Base-by-base conservation (phyloP, 1,140 invertebrate species). In the Paraescarpia echinospica region DNA sequence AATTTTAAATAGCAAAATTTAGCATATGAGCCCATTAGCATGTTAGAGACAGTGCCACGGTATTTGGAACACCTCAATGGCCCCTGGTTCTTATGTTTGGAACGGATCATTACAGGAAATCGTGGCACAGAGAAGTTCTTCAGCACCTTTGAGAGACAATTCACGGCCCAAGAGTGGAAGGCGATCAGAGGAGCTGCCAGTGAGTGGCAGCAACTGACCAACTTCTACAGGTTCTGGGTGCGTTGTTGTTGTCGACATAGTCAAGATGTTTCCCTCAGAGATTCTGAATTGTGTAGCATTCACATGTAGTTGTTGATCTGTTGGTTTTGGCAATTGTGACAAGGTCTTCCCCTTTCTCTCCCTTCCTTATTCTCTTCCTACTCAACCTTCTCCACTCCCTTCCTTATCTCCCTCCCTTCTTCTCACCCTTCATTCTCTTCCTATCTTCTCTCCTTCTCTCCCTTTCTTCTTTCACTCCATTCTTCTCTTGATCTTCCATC, bases 211-310 rank as follows among this genome's bases (percentile, higher is more conserved):
- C 95, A 96, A 93, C 93, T 98, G 31, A 95, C 96, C 12, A 97
- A 97, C 94, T 99, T 99, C 95, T 99, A 97, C 95, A 97, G 99
- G 93, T 97, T 98, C 95, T 99, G 99, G 99, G 96, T 96, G 93
- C 9, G 91, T 91, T 35, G 14, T 91, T 34, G 89, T 33, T 90
- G n/a, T n/a, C n/a, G 35, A 90, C 33, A 5, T 90, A 0, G n/a
- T 34, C 89, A 90, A 33, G 4, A 90, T 90, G 0, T 51, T 9
- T 51, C 48, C n/a, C 48, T 51, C 48, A 51, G 48, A 51, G 48
- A 51, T 51, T 51, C 48, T 51, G 8, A 9, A 51, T 77, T 6
- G 41, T 41, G 22, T 18, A 77, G 22, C 12, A 27, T 77, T 77
- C 59, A 77, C 59, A 77, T 77, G 41, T 41, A 41, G 12, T 41